A percentile compares a stretch with the other conserved stretches of the same genome.
These are phyloP conservation scores for Trichosurus vulpecula DNA, from an alignment of 2,797 vertebrate genomes.

Conservation along the genomic window DNA sequence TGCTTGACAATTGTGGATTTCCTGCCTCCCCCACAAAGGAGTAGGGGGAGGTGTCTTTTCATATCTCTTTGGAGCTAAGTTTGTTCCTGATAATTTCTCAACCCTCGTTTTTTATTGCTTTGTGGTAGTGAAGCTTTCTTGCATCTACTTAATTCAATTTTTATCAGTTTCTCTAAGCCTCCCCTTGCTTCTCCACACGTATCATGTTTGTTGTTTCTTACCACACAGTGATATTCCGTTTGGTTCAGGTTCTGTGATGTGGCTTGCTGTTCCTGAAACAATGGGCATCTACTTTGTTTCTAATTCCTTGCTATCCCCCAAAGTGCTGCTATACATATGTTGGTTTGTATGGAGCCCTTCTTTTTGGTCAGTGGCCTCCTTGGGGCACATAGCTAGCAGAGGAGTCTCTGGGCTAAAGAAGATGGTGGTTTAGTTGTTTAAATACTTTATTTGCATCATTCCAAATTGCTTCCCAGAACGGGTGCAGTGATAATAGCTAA, in stretches of 20 bases:
- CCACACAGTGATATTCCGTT: neutral
- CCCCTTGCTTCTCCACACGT: neutral
- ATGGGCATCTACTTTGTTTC: neutral
- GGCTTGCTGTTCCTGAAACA: neutral
- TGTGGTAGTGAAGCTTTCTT: neutral
- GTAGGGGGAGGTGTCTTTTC: neutral
- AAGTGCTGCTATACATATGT: neutral
- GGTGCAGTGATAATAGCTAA: neutral
- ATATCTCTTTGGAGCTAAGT: neutral
- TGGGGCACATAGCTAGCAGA: neutral
- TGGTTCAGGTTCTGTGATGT: neutral
- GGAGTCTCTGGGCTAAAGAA: neutral
- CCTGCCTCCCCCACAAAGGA: neutral
- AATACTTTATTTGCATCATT: neutral
- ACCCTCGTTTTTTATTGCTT: neutral
- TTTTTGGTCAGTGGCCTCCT: neutral
- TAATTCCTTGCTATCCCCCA: neutral
- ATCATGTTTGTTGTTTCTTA: neutral
- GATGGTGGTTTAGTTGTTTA: neutral
- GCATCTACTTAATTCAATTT: neutral
- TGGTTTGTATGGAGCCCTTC: neutral
- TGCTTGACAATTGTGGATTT: neutral
- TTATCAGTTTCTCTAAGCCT: neutral
- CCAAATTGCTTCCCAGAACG: neutral
- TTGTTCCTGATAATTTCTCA: neutral